Base-by-base conservation (phyloP, 2,797 vertebrate genomes). In the Myotis pilosus region DNA sequence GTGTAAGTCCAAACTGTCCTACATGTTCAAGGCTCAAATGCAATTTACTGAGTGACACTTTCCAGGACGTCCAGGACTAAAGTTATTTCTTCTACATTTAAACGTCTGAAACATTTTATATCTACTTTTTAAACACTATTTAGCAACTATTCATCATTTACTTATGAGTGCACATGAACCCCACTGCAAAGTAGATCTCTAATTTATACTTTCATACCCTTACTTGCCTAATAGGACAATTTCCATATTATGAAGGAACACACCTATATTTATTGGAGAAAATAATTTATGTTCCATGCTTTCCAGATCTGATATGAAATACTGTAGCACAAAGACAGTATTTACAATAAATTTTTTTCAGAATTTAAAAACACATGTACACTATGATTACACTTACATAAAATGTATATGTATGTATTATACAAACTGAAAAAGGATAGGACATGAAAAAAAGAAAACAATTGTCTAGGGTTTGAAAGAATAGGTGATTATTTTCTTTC, bases 401-500 rank as follows among this genome's bases (percentile, higher is more conserved):
- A 33, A 64, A 69, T 41, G 33, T 17, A 36, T 23, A 49, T n/a
- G 23, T 57, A 38, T 76, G 23, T 60, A 75, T 78, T 68, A 47
- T 38, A 6, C 57, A 66, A 94, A 75, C 55, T 76, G 71, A 82
- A 64, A 92, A 79, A 85, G 8, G 23, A 85, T 75, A 8, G 38
- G 71, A 86, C 28, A 60, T 49, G 28, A 60, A 87, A 87, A 91
- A 87, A 94, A 30, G 8, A 76, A 92, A 89, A 83, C 51, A 69
- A 49, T 47, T 93, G 10, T 76, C 60, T 90, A 64, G 49, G 20
- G 15, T 76, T 91, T 81, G 16, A 69, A 95, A 90, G n/a, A 57
- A 33, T 25, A 68, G 30, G 10, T 85, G 41, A 93, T 47, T 79
- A 79, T 93, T 92, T 94, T 87, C 60, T 79, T 85, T 78, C 38